Conservation (phyloP, 2,113 vertebrate species). For the Tympanuchus pallidicinctus region DNA sequence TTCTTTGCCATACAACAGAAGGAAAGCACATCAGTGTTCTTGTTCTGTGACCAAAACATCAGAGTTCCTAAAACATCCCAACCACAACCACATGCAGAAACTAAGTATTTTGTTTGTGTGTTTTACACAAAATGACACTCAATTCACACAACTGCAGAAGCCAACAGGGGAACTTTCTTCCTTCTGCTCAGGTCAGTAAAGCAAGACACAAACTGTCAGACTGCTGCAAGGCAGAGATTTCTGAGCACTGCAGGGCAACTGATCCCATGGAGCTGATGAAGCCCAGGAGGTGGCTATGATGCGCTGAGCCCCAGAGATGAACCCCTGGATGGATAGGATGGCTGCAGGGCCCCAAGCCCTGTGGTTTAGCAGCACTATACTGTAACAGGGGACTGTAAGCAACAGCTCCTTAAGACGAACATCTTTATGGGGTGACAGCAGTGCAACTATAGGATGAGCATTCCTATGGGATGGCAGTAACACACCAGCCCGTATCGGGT, state of each 20-base stretch:
- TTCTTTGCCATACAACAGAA: background rate
- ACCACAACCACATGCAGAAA: background rate
- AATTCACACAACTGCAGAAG: background rate
- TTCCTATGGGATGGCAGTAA: too few relatives aligned
- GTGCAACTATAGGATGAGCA: background rate
- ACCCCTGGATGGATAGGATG: accelerated
- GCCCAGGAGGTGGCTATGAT: background rate
- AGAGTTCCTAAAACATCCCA: background rate
- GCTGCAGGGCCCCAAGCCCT: accelerated
- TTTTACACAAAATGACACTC: background rate
- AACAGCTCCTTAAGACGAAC: background rate
- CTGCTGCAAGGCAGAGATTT: background rate
- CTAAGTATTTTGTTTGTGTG: accelerated
- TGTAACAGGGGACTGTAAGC: too few relatives aligned
- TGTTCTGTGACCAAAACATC: background rate
- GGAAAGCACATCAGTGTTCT: background rate
- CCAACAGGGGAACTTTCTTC: background rate
- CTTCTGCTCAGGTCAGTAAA: accelerated
- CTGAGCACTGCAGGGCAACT: background rate
- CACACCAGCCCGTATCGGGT: background rate
- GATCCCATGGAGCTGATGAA: background rate
- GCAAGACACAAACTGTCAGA: background rate
- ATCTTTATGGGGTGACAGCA: background rate
- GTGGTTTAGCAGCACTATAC: background rate
- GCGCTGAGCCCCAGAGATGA: background rate